phyloP scores from a whole-genome alignment of 2,797 vertebrate species.

The Diceros bicornis region DNA sequence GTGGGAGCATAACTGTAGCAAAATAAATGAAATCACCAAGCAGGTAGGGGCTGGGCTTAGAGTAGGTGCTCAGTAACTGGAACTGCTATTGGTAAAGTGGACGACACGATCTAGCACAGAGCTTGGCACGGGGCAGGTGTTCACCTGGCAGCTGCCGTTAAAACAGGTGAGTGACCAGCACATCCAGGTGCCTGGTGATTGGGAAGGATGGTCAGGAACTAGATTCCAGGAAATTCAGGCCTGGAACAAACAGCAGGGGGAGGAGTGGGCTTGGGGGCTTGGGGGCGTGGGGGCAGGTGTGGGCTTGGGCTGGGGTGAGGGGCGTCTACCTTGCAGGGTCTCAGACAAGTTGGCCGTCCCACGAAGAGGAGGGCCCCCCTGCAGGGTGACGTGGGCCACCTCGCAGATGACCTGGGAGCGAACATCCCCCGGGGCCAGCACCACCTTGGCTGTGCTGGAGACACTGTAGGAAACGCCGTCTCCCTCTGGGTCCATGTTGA shows the following conservation, averaged over 20 bases:
- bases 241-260: neutral
- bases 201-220: neutral
- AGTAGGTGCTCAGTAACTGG: neutral
- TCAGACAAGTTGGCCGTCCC: neutral
- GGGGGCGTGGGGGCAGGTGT: neutral
- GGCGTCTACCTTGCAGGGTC: constrained; percentile 81
- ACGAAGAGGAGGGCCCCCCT: neutral
- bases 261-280: neutral
- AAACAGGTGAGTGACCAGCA: too few species aligned
- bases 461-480: constrained; percentile 51
- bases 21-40: neutral
- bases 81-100: neutral
- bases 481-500: fast-evolving
- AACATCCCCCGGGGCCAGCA: neutral
- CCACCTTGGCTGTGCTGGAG: constrained; percentile 69
- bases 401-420: constrained; percentile 79
- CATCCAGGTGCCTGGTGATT: neutral
- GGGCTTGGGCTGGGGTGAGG: neutral
- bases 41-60: fast-evolving
- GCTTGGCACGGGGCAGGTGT: neutral
- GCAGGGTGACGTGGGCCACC: constrained; percentile 77
- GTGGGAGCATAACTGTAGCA: neutral
- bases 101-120: neutral
- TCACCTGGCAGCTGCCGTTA: neutral
- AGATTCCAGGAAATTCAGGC: neutral